These are phyloP conservation scores for Bubo bubo DNA, from an alignment of 2,113 vertebrate genomes.

Conservation along the genomic window DNA sequence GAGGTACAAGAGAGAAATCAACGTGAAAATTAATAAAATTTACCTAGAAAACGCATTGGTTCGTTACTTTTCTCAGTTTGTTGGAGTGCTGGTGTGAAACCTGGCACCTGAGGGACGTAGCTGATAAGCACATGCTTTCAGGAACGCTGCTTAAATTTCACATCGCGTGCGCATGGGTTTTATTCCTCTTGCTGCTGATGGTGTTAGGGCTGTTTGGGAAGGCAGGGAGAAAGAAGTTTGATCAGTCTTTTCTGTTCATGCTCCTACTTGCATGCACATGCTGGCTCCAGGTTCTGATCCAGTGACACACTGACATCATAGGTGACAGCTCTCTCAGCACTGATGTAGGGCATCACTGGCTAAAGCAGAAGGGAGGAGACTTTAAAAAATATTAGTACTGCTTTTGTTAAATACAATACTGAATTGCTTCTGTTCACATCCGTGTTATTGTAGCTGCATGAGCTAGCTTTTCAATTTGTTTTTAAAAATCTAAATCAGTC, in stretches of 20 bases:
- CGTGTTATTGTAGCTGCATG: background rate
- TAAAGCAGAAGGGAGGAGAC: background rate
- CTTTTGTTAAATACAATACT: background rate
- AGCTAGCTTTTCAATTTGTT: background rate
- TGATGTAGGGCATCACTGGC: background rate
- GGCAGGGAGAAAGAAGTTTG: background rate
- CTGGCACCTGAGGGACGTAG: background rate
- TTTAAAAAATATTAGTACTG: background rate
- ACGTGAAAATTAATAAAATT: background rate
- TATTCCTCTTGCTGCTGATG: background rate
- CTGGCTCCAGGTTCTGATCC: background rate
- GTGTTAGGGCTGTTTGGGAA: background rate
- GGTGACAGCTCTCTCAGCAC: background rate
- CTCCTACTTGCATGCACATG: accelerated
- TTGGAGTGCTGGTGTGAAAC: background rate
- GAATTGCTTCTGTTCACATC: background rate
- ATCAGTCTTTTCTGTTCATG: accelerated
- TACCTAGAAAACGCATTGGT: accelerated
- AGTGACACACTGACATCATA: accelerated
- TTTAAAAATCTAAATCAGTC: background rate
- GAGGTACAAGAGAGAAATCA: background rate
- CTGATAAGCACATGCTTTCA: accelerated
- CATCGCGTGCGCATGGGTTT: accelerated
- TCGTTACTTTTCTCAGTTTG: background rate
- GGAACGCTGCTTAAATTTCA: accelerated